phyloP scores from a whole-genome alignment of 2,113 vertebrate genomes.

The Cryptoleucopteryx plumbea region DNA sequence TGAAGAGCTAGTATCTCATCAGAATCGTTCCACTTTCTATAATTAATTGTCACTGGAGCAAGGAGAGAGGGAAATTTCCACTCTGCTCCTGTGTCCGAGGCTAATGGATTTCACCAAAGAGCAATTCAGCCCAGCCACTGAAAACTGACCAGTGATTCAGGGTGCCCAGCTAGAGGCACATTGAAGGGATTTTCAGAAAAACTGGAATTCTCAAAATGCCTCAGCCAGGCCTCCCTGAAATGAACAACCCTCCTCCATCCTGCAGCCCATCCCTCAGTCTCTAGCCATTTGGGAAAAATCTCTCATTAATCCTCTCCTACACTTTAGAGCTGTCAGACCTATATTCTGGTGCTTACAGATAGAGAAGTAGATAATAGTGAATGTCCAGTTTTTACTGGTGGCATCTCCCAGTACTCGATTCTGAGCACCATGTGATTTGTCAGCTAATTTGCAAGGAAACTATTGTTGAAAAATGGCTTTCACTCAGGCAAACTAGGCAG shows the following conservation, averaged over 20 bases:
- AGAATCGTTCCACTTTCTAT: background rate
- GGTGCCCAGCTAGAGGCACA: background rate
- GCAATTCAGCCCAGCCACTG: background rate
- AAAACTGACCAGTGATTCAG: background rate
- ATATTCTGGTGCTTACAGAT: background rate
- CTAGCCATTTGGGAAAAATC: background rate
- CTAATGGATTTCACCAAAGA: background rate
- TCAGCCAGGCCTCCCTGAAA: background rate
- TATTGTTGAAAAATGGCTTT: background rate
- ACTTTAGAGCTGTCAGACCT: background rate
- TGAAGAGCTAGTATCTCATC: background rate
- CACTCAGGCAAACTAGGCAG: background rate
- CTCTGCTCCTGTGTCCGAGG: background rate
- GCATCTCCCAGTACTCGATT: background rate
- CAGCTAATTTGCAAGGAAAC: background rate
- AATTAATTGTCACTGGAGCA: background rate
- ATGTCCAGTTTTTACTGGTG: background rate
- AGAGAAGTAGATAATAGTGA: background rate
- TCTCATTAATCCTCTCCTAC: background rate
- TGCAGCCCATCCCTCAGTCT: background rate
- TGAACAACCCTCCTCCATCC: background rate
- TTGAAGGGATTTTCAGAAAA: background rate
- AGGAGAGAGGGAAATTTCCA: constrained; percentile 14
- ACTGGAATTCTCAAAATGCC: background rate
- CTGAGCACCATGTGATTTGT: background rate